These are phyloP conservation scores for Aramus guarauna DNA, from an alignment of 2,113 vertebrate species.

Conservation along the genomic window DNA sequence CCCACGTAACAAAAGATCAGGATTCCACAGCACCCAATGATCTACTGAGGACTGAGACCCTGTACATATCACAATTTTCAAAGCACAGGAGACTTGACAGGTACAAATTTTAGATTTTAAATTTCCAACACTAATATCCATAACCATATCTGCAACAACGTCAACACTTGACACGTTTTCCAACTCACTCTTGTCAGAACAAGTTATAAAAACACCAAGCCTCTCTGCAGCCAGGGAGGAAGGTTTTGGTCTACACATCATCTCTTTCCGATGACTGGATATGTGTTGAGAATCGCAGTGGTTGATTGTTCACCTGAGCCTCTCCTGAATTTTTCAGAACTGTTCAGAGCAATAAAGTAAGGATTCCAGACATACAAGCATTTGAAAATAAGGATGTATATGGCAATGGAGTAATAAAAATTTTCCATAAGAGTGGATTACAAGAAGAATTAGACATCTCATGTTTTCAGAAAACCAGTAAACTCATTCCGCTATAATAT, in stretches of 20 bases:
- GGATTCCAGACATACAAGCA: not conserved
- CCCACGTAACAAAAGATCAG: not conserved
- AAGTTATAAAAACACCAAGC: not conserved
- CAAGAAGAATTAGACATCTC: not conserved
- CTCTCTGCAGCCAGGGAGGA: not conserved
- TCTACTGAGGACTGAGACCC: not conserved
- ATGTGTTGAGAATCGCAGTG: not conserved
- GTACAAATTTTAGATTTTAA: not conserved
- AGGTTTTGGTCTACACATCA: not conserved
- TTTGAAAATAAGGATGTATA: not conserved
- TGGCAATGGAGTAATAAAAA: not conserved
- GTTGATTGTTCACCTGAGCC: not conserved
- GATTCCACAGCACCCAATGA: not conserved
- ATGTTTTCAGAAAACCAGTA: not conserved
- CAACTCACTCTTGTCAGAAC: not conserved
- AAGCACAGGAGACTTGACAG: not conserved
- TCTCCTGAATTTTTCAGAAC: not conserved
- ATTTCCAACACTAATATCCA: not conserved
- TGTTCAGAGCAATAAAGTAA: not conserved
- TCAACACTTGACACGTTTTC: not conserved
- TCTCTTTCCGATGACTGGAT: not conserved
- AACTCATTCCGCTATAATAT: not conserved
- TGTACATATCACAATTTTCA: not conserved
- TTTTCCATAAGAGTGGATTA: not conserved
- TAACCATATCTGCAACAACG: not conserved